Conservation (phyloP, 1,140 invertebrate species). For the Dinoponera quadriceps region DNA sequence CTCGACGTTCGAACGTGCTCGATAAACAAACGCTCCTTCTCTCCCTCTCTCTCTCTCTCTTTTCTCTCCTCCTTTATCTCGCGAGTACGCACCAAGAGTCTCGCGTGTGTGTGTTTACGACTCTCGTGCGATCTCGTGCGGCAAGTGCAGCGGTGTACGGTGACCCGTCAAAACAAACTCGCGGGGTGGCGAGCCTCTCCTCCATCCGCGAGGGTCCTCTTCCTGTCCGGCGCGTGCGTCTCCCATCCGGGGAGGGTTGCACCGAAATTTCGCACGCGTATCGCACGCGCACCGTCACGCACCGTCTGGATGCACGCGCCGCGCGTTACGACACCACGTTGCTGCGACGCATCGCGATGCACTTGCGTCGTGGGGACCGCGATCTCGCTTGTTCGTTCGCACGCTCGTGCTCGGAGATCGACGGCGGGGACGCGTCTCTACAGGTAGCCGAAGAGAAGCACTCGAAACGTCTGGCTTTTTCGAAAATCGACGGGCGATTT, state of each 20-base stretch:
- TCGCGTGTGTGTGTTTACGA: slow-evolving; percentile 24
- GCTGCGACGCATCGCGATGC: slow-evolving; percentile 53
- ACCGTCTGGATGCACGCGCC: slow-evolving; percentile 26
- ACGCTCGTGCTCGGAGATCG: slow-evolving; percentile 3
- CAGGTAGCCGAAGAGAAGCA: neutral
- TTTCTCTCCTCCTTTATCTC: neutral
- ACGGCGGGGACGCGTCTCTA: neutral
- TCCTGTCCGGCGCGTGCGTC: slow-evolving; percentile 44
- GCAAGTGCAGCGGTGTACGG: slow-evolving; percentile 44
- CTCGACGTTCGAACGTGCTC: no score
- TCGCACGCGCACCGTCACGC: neutral
- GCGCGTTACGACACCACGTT: slow-evolving; percentile 22
- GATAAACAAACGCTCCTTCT: no score
- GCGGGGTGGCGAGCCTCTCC: slow-evolving; percentile 24
- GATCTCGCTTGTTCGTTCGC: slow-evolving; percentile 16
- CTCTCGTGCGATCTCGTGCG: slow-evolving; percentile 49
- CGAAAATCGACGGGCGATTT: slow-evolving; percentile 18
- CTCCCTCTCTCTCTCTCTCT: no score
- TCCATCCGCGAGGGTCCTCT: slow-evolving; percentile 45
- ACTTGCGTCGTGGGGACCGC: slow-evolving; percentile 37
- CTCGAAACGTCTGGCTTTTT: slow-evolving; percentile 18
- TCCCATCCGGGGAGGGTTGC: slow-evolving; percentile 56
- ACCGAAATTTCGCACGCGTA: slow-evolving; percentile 31
- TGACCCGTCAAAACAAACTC: slow-evolving; percentile 54
- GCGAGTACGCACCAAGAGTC: slow-evolving; percentile 14